A percentile compares a stretch with the other conserved stretches of the same genome.
These are phyloP conservation scores for Pelochelys cantorii DNA, from an alignment of 2,797 vertebrate genomes.

Conservation along the genomic window DNA sequence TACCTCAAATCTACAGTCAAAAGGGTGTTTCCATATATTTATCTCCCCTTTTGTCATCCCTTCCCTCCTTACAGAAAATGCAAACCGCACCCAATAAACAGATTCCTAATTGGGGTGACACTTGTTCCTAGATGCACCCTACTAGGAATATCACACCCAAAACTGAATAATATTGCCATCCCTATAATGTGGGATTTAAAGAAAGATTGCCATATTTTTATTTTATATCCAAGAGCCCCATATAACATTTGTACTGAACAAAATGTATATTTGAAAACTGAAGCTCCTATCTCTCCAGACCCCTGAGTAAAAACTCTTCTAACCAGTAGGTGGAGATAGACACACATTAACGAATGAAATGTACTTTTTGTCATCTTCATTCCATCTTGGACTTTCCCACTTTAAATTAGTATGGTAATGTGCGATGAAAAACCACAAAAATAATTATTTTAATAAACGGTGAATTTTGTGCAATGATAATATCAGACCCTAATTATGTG, in stretches of 20 bases:
- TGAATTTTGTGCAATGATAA: neutral
- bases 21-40: neutral
- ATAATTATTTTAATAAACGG: neutral
- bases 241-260: neutral
- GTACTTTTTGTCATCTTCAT: neutral
- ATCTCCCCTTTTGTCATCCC: neutral
- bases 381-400: neutral
- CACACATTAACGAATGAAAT: neutral
- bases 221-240: neutral
- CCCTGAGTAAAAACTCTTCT: conserved; percentile 31
- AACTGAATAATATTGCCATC: neutral
- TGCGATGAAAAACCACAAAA: neutral
- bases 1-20: neutral
- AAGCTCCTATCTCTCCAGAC: neutral
- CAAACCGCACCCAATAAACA: neutral
- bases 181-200: neutral
- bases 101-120: neutral
- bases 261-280: neutral
- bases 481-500: neutral
- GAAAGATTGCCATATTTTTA: neutral
- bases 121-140: neutral
- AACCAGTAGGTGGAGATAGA: conserved; percentile 56
- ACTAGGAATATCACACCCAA: neutral
- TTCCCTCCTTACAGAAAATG: neutral
- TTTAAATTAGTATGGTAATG: neutral